Evolutionary conservation across 2,797 vertebrate species (phyloP).

Genomic region (Brachymystax lenok): DNA sequence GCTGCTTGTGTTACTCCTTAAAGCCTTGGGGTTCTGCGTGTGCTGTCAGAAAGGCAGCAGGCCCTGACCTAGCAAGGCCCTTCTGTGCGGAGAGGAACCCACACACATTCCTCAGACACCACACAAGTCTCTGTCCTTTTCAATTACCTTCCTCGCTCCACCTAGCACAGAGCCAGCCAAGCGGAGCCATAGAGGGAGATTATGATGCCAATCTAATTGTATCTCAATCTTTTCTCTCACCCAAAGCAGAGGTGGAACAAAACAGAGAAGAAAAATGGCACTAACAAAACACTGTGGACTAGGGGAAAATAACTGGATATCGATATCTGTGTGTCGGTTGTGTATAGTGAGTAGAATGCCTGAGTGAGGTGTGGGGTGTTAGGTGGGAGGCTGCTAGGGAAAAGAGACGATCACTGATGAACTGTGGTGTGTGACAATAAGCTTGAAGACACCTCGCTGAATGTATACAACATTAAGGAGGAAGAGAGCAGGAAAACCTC

Average conservation of each 20-base stretch:
- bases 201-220: constrained; percentile 53
- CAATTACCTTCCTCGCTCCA: constrained; percentile 21
- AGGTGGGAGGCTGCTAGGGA: neutral
- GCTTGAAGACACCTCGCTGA: constrained; percentile 14
- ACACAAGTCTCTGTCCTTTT: constrained; percentile 33
- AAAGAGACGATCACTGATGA: constrained; percentile 1
- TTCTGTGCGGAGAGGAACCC: neutral
- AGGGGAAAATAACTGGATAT: constrained; percentile 46
- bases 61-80: neutral
- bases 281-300: constrained; percentile 40
- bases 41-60: neutral
- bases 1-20: neutral
- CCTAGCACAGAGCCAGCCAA: constrained; percentile 29
- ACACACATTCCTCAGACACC: constrained; percentile 6
- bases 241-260: constrained; percentile 47
- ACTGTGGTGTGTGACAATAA: constrained; percentile 12
- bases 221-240: constrained; percentile 56
- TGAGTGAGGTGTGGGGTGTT: neutral
- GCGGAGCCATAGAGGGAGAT: constrained; percentile 47
- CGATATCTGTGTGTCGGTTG: constrained; percentile 38
- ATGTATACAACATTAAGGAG: constrained; percentile 14
- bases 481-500: constrained; percentile 6
- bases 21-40: neutral
- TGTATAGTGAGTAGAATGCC: constrained; percentile 25
- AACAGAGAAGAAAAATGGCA: constrained; percentile 39